Evolutionary conservation across 2,797 vertebrate species (phyloP), one percentile per base, ranked within the genome.

Genomic region (Sebastes cheni): DNA sequence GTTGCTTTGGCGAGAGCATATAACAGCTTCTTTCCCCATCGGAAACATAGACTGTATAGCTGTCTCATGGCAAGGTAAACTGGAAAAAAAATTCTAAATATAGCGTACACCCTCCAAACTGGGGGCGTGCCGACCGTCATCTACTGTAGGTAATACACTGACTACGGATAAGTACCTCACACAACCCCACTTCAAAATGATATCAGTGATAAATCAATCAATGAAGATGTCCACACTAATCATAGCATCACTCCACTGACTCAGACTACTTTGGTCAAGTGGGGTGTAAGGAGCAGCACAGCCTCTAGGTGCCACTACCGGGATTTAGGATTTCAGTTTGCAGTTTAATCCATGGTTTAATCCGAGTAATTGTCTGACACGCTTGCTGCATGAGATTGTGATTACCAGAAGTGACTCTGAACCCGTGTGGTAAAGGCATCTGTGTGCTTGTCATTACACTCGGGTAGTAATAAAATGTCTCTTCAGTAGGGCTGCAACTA

Each of bases 351-450:
- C 46, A 50, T 50, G 46, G 46, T 50, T 50, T 50, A 50, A 54
- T 79, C 42, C 12, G 2, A 56, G 68, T 74, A 32, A 54, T 77
- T 69, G 2, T 81, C 42, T 77, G 68, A 83, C 67, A 13, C 22
- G 83, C 85, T 84, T 82, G 69, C 79, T 89, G 88, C 78, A 86
- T 76, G 82, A 59, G 12, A 67, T 72, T 64, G 42, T 36, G 8
- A 60, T 39, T 77, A 50, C 55, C 39, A 65, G 34, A 46, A 56
- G 62, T 46, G 29, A 18, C 56, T 71, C 32, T 68, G 36, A 79
- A 8, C 27, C 4, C 27, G 25, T 67, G 68, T 75, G 73, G 16
- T 39, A 20, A 34, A 71, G 10, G 18, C 59, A 74, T 80, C 34
- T 64, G 27, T 50, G 46, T 80, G 79, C 68, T 65, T 79, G n/a